A percentile compares a stretch with the other conserved stretches of the same genome.
phyloP scores from a whole-genome alignment of 2,113 vertebrate species.

The Chloropsis hardwickii region DNA sequence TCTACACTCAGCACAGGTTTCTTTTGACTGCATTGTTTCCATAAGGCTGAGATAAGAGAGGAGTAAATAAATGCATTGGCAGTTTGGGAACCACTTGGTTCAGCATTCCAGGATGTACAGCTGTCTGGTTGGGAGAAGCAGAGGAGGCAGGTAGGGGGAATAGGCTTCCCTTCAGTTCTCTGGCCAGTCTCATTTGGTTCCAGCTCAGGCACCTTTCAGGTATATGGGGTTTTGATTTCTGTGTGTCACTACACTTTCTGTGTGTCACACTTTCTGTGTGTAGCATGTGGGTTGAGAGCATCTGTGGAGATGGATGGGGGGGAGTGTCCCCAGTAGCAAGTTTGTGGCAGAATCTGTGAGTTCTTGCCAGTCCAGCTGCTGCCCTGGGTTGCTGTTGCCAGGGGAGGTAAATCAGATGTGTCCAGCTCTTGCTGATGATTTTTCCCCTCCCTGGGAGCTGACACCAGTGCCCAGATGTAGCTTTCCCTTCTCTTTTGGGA shows the following conservation, averaged over 20 bases:
- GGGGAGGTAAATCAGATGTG: background rate
- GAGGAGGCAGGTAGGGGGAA: background rate
- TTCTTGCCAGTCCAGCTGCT: background rate
- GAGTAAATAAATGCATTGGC: background rate
- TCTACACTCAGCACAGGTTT: background rate
- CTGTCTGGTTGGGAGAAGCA: background rate
- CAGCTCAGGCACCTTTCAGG: background rate
- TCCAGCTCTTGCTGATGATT: background rate
- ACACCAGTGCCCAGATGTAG: accelerated
- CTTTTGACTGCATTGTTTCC: background rate
- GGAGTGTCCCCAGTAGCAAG: background rate
- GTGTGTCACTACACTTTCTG: background rate
- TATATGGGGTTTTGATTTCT: background rate
- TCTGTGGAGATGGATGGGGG: background rate
- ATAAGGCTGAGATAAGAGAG: background rate
- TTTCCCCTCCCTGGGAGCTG: background rate
- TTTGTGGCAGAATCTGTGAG: background rate
- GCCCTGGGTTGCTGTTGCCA: background rate
- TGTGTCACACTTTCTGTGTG: background rate
- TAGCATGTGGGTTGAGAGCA: background rate
- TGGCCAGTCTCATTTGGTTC: background rate
- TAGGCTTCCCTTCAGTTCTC: background rate
- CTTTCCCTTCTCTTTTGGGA: background rate
- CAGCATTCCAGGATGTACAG: background rate
- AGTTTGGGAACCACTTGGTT: background rate